Conservation (phyloP, 2,888 invertebrate genomes). For the Caenorhabditis japonica region DNA sequence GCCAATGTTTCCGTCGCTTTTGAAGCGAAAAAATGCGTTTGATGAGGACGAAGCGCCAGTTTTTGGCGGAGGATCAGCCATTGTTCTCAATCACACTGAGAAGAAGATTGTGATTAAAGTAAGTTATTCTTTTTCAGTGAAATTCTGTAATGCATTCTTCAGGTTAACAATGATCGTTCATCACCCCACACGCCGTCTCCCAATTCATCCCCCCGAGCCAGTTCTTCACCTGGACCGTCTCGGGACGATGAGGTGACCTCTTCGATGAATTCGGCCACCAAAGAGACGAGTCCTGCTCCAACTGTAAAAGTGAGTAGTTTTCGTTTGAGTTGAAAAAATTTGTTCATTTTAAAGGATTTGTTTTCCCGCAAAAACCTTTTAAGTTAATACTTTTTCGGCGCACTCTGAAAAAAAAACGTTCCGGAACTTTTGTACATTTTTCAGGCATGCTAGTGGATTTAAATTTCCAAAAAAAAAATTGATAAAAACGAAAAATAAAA, state of each 20-base stretch:
- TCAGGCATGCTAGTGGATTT: too few species aligned
- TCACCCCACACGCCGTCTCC: conserved; percentile 52
- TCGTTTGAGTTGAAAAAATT: too few species aligned
- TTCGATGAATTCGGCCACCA: conserved; percentile 47
- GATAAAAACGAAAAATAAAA: too few species aligned
- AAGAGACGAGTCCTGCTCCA: conserved; percentile 44
- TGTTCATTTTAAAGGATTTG: not conserved
- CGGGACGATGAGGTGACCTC: conserved; percentile 67
- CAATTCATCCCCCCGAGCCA: conserved; percentile 44
- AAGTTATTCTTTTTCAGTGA: too few species aligned
- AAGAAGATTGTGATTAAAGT: conserved; percentile 65
- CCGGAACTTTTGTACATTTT: too few species aligned
- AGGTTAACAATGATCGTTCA: conserved; percentile 50
- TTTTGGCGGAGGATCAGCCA: conserved; percentile 35
- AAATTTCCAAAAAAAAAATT: too few species aligned
- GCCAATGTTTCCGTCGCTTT: conserved; percentile 71
- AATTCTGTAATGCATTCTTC: conserved; percentile 28
- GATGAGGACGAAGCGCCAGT: conserved; percentile 60
- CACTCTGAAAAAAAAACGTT: too few species aligned
- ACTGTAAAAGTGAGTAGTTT: conserved; percentile 34
- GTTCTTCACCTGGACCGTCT: conserved; percentile 49
- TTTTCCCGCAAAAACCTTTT: not conserved
- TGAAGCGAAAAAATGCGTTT: conserved; percentile 56
- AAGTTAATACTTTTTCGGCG: too few species aligned
- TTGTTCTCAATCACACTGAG: conserved; percentile 31